A percentile compares a stretch with the other conserved stretches of the same genome.
Evolutionary conservation across 2,797 vertebrate genomes (phyloP).

Genomic region (Morelia viridis): DNA sequence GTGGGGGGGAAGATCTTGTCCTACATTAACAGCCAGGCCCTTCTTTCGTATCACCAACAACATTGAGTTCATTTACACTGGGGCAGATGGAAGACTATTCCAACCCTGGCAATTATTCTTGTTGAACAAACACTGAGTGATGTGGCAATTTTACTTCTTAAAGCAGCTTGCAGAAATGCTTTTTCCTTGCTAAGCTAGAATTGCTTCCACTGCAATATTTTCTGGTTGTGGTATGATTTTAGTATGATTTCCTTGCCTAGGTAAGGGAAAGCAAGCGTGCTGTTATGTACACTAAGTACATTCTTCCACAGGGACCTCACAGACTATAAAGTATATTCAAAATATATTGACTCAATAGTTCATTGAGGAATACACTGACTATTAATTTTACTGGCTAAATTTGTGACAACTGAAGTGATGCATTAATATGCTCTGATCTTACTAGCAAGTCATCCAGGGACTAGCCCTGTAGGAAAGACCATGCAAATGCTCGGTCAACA

Average conservation of each 20-base stretch:
- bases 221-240: not conserved
- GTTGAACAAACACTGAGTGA: not conserved
- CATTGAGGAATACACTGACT: not conserved
- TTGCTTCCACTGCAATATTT: not conserved
- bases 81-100: not conserved
- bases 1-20: not conserved
- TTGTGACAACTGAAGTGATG: not conserved
- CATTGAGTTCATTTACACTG: fast-evolving
- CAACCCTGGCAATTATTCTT: not conserved
- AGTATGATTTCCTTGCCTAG: not conserved
- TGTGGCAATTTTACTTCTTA: not conserved
- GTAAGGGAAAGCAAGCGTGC: not conserved
- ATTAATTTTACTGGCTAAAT: not conserved
- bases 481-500: not conserved
- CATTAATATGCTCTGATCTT: not conserved
- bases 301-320: not conserved
- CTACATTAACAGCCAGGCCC: conserved; percentile 18
- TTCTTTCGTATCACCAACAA: fast-evolving
- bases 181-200: not conserved
- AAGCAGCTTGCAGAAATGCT: not conserved
- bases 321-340: not conserved
- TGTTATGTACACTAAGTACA: too few species aligned
- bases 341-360: not conserved
- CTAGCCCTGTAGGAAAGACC: not conserved
- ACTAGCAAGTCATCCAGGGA: not conserved